Percentiles rank a stretch among this genome's conserved stretches.
Conservation (phyloP, 2,797 vertebrate species). For the Pterois miles region DNA sequence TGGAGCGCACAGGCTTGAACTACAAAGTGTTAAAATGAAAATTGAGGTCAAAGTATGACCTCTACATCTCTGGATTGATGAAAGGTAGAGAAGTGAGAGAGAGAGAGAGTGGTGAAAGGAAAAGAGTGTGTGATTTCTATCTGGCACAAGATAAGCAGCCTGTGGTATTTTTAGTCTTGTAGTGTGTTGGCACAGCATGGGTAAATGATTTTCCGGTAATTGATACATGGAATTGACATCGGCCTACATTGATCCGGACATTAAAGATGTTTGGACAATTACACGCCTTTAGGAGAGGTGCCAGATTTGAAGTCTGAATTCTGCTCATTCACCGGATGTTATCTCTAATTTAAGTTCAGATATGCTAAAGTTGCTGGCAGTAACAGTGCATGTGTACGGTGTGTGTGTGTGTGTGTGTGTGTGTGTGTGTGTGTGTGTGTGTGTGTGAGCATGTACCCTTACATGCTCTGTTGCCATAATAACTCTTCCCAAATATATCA, state of each 20-base stretch:
- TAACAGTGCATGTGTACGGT: background rate
- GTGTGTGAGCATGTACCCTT: background rate
- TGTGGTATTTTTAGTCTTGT: slow-evolving; percentile 49
- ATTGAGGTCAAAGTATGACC: background rate
- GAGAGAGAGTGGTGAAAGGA: slow-evolving; percentile 36
- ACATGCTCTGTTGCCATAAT: background rate
- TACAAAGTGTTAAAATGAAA: background rate
- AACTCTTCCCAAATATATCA: background rate
- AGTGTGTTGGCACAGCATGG: background rate
- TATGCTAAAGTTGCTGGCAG: background rate
- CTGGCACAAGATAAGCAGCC: slow-evolving; percentile 18
- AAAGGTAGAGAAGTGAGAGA: background rate
- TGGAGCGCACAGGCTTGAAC: background rate
- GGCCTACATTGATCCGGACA: background rate
- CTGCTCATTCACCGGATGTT: background rate
- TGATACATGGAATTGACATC: slow-evolving; percentile 1
- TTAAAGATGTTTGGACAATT: background rate
- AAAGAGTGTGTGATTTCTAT: slow-evolving; percentile 33
- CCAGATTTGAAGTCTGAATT: background rate
- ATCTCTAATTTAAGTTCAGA: background rate
- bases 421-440: background rate
- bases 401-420: background rate
- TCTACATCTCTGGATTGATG: background rate
- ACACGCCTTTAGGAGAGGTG: accelerated
- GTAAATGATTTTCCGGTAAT: background rate